Conservation (phyloP, 2,113 vertebrate genomes). For the Corythaeola cristata region DNA sequence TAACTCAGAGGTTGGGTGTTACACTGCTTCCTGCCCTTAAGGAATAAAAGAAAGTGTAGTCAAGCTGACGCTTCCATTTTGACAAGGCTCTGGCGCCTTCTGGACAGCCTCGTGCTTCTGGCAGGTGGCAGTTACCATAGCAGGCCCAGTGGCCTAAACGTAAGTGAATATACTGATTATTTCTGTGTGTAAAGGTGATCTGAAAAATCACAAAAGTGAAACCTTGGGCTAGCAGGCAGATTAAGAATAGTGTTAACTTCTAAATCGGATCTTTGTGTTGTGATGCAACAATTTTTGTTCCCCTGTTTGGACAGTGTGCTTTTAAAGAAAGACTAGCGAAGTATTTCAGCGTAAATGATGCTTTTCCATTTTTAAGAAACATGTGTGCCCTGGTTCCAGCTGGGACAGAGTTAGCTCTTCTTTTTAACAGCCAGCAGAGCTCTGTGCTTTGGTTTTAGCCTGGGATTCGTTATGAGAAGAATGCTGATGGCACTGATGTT, state of each 20-base stretch:
- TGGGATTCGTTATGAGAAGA: no score
- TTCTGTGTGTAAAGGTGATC: not conserved
- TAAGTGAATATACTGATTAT: not conserved
- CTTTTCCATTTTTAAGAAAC: not conserved
- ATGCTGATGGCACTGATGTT: no score
- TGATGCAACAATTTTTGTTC: not conserved
- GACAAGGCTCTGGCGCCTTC: not conserved
- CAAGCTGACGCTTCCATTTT: accelerated
- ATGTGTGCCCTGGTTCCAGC: no score
- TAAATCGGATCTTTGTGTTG: not conserved
- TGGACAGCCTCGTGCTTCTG: not conserved
- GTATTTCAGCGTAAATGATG: not conserved
- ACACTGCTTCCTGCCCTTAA: not conserved
- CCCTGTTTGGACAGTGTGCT: not conserved
- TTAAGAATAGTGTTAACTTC: not conserved
- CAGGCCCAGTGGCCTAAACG: not conserved
- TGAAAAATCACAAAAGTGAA: not conserved
- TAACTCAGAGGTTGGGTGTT: not conserved
- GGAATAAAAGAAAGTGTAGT: accelerated
- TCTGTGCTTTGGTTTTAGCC: no score
- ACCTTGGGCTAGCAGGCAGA: not conserved
- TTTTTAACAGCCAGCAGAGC: no score
- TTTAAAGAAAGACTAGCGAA: not conserved
- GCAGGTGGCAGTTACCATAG: not conserved
- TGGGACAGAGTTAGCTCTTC: no score